A percentile compares a stretch with the other conserved stretches of the same genome.
Evolutionary conservation across 2,113 vertebrate species (phyloP).

Genomic region (Pluvianellus socialis): DNA sequence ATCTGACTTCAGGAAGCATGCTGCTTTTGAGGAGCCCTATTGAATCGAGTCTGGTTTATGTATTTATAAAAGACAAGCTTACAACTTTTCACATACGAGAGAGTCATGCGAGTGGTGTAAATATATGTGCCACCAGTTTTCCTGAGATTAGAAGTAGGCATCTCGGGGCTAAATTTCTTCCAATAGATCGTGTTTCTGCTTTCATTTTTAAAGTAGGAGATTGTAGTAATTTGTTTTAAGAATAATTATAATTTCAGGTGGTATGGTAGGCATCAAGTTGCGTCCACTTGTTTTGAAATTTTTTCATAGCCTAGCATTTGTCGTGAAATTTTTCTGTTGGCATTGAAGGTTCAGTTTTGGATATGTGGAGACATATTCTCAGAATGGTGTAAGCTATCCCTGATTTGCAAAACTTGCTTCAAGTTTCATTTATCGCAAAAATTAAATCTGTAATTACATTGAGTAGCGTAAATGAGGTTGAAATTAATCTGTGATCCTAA

Average conservation of each 20-base stretch:
- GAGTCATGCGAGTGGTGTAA: neutral
- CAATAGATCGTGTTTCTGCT: neutral
- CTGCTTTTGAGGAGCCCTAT: neutral
- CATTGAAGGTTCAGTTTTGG: neutral
- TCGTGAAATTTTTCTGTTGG: neutral
- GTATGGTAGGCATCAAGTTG: neutral
- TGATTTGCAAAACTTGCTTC: neutral
- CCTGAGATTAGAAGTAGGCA: neutral
- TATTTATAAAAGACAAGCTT: constrained; percentile 21
- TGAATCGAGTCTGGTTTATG: neutral
- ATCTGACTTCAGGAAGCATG: neutral
- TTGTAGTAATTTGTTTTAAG: neutral
- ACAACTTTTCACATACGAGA: neutral
- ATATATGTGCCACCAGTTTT: neutral
- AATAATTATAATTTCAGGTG: neutral
- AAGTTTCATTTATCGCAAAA: neutral
- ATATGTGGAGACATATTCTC: neutral
- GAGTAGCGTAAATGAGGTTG: neutral
- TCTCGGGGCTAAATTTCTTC: neutral
- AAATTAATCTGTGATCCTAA: constrained; percentile 24
- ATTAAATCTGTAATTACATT: neutral
- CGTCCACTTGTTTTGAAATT: neutral
- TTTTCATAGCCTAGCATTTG: neutral
- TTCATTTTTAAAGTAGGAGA: neutral
- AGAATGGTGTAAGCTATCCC: neutral